Base-by-base conservation (phyloP, 2,888 invertebrate species). In the Notodonta ziczac region DNA sequence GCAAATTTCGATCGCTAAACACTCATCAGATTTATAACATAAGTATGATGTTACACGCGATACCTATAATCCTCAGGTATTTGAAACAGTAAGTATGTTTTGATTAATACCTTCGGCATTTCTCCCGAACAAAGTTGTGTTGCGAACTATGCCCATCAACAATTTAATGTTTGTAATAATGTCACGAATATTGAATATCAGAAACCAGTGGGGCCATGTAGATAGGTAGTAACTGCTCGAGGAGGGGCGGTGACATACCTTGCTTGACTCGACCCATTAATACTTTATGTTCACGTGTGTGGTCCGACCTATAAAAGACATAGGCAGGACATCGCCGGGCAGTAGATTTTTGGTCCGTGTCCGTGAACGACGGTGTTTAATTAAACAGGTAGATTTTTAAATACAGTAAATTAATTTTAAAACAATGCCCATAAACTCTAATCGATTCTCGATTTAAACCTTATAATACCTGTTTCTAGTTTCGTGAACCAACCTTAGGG, bases 261-360 rank as follows among this genome's bases (percentile, higher is more conserved):
- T 51, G 58, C 63, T 63, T 55, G 58, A 72, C 63, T 57, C 60
- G 48, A 66, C 66, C 60, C 55, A 66, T 74, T 57, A 66, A 35
- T 66, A 60, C 61, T 63, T 64, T 55, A 65, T 67, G 51, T 68
- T 69, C 68, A 66, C 65, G 72, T 66, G 73, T 71, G 80, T 78
- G 77, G 73, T 73, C 68, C 67, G 89, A 88, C 90, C 91, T 92
- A 92, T 92, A 92, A 88, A 91, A 91, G 89, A 83, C 82, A 77
- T 76, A 70, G 79, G 63, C 83, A 85, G 90, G 87, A 88, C 78
- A 77, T 76, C 63, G 67, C 57, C 70, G 76, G 76, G 69, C 89
- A 88, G 86, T 89, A 84, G 76, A 84, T 76, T 77, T 78, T 80
- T 80, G 77, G 80, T 83, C 85, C 81, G 84, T 85, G 85, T 80